Conservation (phyloP, 2,797 vertebrate species). For the Valencia hispanica region DNA sequence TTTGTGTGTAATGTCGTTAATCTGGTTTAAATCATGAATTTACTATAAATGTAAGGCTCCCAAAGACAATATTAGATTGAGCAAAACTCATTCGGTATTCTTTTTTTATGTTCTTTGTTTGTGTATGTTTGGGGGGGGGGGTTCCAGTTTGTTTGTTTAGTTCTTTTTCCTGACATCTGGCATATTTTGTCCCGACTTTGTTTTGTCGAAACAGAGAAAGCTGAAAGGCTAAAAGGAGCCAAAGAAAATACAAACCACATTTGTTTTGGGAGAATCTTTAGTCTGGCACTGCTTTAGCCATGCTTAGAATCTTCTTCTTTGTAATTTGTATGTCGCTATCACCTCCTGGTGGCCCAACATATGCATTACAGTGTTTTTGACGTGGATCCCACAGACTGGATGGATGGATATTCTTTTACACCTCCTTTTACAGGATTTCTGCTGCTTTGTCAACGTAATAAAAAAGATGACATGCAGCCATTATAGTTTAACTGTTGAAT, state of each 20-base stretch:
- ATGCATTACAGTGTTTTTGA: neutral
- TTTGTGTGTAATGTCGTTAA: neutral
- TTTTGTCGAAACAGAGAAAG: neutral
- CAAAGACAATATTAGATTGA: neutral
- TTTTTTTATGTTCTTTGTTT: neutral
- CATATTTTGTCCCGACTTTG: neutral
- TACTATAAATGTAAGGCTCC: neutral
- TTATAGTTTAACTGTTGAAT: neutral
- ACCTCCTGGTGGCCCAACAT: neutral
- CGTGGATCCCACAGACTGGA: neutral
- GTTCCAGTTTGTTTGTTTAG: neutral
- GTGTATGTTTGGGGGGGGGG: neutral
- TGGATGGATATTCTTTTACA: neutral
- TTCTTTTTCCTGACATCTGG: neutral
- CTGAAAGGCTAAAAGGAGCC: neutral
- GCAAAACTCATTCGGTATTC: neutral
- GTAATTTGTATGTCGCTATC: neutral
- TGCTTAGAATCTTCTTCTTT: neutral
- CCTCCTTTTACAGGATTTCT: neutral
- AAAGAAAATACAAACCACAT: neutral
- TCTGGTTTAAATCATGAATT: neutral
- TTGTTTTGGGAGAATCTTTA: neutral
- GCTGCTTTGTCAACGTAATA: neutral
- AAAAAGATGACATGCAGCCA: neutral
- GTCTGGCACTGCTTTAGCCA: neutral